Percentiles rank a stretch among this genome's conserved stretches.
Evolutionary conservation across 2,797 vertebrate species (phyloP).

Genomic region (Bovichtus diacanthus): DNA sequence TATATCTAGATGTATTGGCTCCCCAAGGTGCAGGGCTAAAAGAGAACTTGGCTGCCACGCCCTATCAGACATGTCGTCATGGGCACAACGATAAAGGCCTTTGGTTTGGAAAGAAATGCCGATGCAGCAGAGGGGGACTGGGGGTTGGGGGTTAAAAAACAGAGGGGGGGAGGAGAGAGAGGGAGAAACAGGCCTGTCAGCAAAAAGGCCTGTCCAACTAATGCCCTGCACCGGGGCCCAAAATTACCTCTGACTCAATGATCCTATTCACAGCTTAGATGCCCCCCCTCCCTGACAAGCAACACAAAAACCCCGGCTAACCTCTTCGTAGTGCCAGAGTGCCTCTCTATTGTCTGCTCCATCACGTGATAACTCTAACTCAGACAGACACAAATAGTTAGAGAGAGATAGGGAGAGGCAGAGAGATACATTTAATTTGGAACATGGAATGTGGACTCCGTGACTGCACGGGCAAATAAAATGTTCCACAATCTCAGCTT

Average conservation of each 20-base stretch:
- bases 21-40: constrained; percentile 52
- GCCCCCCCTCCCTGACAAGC: constrained; percentile 79
- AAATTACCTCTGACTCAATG: constrained; percentile 95
- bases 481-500: constrained; percentile 58
- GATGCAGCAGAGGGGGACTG: constrained; percentile 81
- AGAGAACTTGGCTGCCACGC: constrained; percentile 79
- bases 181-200: constrained; percentile 87
- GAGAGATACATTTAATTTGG: constrained; percentile 70
- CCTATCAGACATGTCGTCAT: constrained; percentile 88
- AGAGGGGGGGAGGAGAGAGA: constrained; percentile 74
- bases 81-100: constrained; percentile 89
- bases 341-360: constrained; percentile 85
- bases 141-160: constrained; percentile 63
- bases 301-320: constrained; percentile 88
- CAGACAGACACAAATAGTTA: constrained; percentile 75
- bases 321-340: constrained; percentile 80
- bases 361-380: constrained; percentile 80
- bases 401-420: constrained; percentile 52
- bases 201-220: constrained; percentile 89
- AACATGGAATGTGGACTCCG: constrained; percentile 54
- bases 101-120: constrained; percentile 89
- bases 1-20: constrained; percentile 60
- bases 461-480: constrained; percentile 55
- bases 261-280: constrained; percentile 89
- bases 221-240: constrained; percentile 89